Conservation (phyloP, 2,888 invertebrate species). For the Caenorhabditis sp. region DNA sequence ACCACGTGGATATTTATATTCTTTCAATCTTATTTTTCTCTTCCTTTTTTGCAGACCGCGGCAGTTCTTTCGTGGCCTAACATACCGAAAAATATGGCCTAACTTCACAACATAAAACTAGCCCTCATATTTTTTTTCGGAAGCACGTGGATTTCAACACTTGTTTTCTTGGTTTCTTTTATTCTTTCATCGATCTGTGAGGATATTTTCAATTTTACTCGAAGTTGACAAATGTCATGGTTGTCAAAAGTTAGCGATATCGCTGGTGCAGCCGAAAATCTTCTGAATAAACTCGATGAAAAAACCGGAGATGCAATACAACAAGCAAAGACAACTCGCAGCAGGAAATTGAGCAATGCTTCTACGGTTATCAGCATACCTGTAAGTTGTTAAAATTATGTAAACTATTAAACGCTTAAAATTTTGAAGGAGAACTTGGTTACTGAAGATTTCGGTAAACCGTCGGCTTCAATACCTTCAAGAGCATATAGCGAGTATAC, state of each 20-base stretch:
- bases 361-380: slow-evolving; percentile 28
- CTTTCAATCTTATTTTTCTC: too few species aligned
- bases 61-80: too few species aligned
- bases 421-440: slow-evolving; percentile 24
- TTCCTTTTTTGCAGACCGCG: too few species aligned
- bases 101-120: neutral
- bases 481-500: slow-evolving; percentile 44
- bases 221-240: slow-evolving; percentile 56
- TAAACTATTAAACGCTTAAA: neutral
- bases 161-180: neutral
- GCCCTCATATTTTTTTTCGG: neutral
- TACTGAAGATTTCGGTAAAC: slow-evolving; percentile 46
- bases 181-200: neutral
- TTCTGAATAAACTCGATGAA: slow-evolving; percentile 81
- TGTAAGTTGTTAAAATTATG: neutral
- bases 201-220: neutral
- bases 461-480: slow-evolving; percentile 45
- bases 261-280: slow-evolving; percentile 56
- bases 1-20: too few species aligned
- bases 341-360: slow-evolving; percentile 26
- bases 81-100: neutral
- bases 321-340: slow-evolving; percentile 24
- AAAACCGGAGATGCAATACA: slow-evolving; percentile 66
- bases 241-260: slow-evolving; percentile 56
- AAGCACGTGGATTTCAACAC: slow-evolving; percentile 1